Conservation (phyloP, 37 sponge, comb jelly and placozoan species). For the Halisarca cf. caerulea region DNA sequence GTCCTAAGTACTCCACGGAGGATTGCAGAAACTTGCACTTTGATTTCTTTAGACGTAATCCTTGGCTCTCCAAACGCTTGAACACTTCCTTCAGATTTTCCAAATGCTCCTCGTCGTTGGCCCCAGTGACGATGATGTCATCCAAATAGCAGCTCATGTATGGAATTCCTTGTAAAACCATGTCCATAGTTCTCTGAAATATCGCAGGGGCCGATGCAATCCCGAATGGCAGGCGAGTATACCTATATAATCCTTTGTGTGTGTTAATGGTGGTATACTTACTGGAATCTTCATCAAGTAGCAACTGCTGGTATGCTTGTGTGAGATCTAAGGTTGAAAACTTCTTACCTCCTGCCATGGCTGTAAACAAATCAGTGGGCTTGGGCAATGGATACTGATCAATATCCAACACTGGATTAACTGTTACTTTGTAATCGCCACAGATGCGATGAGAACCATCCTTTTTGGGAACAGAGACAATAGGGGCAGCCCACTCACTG, state of each 20-base stretch:
- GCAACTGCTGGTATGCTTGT: conserved; percentile 7
- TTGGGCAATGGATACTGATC: conserved; percentile 32
- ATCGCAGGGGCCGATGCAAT: conserved; percentile 19
- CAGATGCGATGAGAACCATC: background rate
- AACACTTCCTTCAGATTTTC: background rate
- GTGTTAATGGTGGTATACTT: background rate
- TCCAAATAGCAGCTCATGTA: background rate
- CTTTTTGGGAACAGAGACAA: too few relatives aligned
- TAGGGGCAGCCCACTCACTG: conserved; percentile 1
- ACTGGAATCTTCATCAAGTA: background rate
- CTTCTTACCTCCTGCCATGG: background rate
- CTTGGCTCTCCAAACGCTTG: background rate
- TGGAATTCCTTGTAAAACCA: conserved; percentile 12
- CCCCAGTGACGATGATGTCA: background rate
- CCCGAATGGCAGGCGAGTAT: conserved; percentile 6
- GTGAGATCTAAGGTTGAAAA: conserved; percentile 4
- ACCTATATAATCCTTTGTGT: background rate
- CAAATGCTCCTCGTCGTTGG: background rate
- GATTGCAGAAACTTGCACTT: conserved; percentile 2
- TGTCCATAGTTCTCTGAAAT: conserved; percentile 16
- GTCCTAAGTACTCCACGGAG: conserved; percentile 1
- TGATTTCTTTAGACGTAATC: background rate
- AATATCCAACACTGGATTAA: background rate
- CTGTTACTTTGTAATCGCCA: conserved; percentile 32
- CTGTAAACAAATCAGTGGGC: background rate